Evolutionary conservation across 2,113 vertebrate species (phyloP).

Genomic region (Halichoeres trimaculatus): DNA sequence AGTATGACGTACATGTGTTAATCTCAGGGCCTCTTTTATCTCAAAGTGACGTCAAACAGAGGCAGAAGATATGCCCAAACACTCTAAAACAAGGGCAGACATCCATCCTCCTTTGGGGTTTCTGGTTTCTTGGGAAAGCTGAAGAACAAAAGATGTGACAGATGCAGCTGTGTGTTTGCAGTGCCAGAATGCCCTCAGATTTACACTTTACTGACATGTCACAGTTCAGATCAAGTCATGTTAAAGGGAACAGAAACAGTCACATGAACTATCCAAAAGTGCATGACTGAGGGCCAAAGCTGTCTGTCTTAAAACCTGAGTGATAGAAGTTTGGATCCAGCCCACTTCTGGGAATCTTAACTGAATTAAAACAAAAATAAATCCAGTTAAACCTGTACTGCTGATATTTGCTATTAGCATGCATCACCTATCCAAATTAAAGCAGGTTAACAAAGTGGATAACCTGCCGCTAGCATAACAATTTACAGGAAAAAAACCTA

Average conservation of each 20-base stretch:
- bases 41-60: not conserved
- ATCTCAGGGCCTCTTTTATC: not conserved
- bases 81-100: not conserved
- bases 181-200: conserved; percentile 52
- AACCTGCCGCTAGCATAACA: not conserved
- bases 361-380: not conserved
- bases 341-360: not conserved
- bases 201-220: conserved; percentile 54
- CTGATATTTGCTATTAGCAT: not conserved
- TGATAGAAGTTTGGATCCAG: conserved; percentile 19
- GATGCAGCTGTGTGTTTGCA: conserved; percentile 13
- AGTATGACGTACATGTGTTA: not conserved
- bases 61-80: conserved; percentile 4
- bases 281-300: conserved; percentile 24
- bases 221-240: conserved; percentile 34
- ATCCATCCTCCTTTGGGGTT: not conserved
- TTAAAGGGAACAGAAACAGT: conserved; percentile 49
- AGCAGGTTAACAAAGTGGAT: not conserved
- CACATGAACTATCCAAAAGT: conserved; percentile 2
- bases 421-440: not conserved
- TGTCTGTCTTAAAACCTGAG: conserved; percentile 8
- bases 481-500: not conserved
- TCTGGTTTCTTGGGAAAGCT: conserved; percentile 13
- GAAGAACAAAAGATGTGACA: conserved; percentile 35
- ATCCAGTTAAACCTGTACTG: not conserved